These are phyloP conservation scores for Euphydryas editha DNA, from an alignment of 2,888 invertebrate genomes.

Conservation along the genomic window DNA sequence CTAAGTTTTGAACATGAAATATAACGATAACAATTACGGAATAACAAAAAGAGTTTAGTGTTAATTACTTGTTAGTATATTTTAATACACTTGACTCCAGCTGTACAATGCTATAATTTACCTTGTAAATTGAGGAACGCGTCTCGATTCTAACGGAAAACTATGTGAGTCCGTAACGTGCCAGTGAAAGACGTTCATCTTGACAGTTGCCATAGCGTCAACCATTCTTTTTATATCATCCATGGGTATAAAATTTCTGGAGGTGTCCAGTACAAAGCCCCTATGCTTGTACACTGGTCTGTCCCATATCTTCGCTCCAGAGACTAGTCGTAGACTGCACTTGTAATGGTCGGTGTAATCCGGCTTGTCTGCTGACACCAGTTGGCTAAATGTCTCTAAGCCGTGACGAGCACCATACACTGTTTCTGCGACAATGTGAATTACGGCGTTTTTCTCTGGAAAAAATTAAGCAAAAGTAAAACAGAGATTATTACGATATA, in stretches of 20 bases:
- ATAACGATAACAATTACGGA: no score
- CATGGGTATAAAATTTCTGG: slow-evolving; percentile 93
- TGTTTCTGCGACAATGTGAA: slow-evolving; percentile 83
- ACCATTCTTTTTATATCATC: slow-evolving; percentile 87
- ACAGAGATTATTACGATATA: not conserved
- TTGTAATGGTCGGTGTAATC: slow-evolving; percentile 54
- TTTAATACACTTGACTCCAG: no score
- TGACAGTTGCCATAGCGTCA: slow-evolving; percentile 93
- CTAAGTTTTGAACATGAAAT: no score
- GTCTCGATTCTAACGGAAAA: slow-evolving; percentile 92
- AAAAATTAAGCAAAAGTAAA: not conserved
- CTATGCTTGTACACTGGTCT: slow-evolving; percentile 92
- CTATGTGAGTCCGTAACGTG: slow-evolving; percentile 95
- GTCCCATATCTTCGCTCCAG: slow-evolving; percentile 87
- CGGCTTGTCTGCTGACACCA: slow-evolving; percentile 74
- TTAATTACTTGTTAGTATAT: no score
- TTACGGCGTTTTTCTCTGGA: slow-evolving; percentile 76
- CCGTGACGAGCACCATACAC: slow-evolving; percentile 90
- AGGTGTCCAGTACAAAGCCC: slow-evolving; percentile 94
- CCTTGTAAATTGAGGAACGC: slow-evolving; percentile 89
- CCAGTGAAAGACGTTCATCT: slow-evolving; percentile 97
- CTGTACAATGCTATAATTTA: slow-evolving; percentile 49
- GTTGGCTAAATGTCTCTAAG: slow-evolving; percentile 89
- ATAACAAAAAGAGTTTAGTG: no score
- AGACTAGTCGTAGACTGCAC: slow-evolving; percentile 85